These are phyloP conservation scores for Heliocidaris erythrogramma DNA, from an alignment of 35 echinoderm and acorn worm species.

Conservation along the genomic window DNA sequence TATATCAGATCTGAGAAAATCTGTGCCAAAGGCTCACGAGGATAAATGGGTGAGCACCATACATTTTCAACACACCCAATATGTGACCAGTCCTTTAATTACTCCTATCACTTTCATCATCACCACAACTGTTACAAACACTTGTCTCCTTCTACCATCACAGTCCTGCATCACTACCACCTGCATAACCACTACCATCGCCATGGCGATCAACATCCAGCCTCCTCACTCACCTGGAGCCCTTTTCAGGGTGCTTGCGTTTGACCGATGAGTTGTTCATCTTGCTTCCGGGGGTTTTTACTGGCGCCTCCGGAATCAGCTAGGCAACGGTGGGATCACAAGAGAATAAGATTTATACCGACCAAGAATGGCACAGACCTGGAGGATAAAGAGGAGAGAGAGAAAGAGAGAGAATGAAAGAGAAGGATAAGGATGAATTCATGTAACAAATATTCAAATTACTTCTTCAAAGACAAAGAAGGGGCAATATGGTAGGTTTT, in stretches of 20 bases:
- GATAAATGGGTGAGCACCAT: no score
- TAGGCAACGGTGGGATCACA: background rate
- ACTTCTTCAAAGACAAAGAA: background rate
- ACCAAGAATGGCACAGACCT: conserved; percentile 38
- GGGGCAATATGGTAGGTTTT: no score
- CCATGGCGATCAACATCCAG: background rate
- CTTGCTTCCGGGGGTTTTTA: background rate
- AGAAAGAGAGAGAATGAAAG: background rate
- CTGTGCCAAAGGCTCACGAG: no score
- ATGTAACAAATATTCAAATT: background rate
- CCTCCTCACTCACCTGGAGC: conserved; percentile 35
- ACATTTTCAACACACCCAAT: no score
- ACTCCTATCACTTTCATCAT: background rate
- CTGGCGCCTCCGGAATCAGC: background rate
- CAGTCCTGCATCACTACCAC: background rate
- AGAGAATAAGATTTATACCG: background rate
- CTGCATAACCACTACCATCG: background rate
- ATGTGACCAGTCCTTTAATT: background rate
- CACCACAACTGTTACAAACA: background rate
- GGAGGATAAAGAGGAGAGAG: background rate
- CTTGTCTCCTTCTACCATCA: background rate
- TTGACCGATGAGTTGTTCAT: conserved; percentile 48
- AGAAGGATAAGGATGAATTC: background rate
- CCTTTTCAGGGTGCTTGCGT: conserved; percentile 45
- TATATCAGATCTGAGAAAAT: no score